Conservation (phyloP, 2,797 vertebrate genomes). For the Discoglossus pictus region DNA sequence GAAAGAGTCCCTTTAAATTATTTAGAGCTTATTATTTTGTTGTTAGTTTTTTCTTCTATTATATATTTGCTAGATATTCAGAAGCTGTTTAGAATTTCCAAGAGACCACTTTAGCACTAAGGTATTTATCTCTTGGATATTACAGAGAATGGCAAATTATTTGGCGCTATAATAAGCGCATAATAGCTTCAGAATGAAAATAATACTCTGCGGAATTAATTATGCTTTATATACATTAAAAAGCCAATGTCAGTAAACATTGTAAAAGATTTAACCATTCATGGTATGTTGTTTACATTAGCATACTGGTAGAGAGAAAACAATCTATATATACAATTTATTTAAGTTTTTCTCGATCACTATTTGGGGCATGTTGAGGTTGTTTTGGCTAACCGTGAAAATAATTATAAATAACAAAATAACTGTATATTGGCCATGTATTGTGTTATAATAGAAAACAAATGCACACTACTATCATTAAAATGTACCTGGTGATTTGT, state of each 20-base stretch:
- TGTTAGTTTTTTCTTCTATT: background rate
- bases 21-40: background rate
- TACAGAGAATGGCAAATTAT: background rate
- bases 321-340: too few relatives aligned
- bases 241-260: background rate
- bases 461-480: too few relatives aligned
- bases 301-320: too few relatives aligned
- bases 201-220: background rate
- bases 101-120: background rate
- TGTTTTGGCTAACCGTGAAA: too few relatives aligned
- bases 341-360: too few relatives aligned
- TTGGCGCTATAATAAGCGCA: background rate
- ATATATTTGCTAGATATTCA: background rate
- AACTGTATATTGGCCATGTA: too few relatives aligned
- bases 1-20: background rate
- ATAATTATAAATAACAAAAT: too few relatives aligned
- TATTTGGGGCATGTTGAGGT: too few relatives aligned
- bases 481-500: too few relatives aligned
- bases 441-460: too few relatives aligned
- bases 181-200: background rate
- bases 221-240: background rate
- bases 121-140: constrained; percentile 1
- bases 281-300: background rate
- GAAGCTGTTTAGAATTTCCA: background rate
- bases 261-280: background rate